Evolutionary conservation across 2,888 invertebrate genomes (phyloP).

Genomic region (Mesoligia furuncula): DNA sequence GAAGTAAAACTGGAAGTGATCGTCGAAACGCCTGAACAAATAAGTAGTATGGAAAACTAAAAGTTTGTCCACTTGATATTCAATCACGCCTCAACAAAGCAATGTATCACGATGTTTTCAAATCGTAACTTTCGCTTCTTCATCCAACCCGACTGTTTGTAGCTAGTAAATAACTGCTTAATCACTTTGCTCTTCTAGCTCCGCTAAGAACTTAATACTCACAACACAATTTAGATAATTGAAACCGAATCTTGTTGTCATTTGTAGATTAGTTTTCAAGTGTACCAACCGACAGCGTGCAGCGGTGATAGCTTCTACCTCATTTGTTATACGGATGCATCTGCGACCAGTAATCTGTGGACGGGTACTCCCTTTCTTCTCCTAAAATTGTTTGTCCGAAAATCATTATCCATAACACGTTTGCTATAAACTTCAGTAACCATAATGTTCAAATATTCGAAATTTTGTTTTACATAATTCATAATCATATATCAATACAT

Average conservation of each 20-base stretch:
- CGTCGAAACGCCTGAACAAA: constrained; percentile 11
- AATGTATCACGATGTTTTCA: constrained; percentile 49
- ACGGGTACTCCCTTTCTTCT: no score
- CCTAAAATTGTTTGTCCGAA: no score
- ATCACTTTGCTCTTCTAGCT: constrained; percentile 26
- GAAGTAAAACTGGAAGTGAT: constrained; percentile 18
- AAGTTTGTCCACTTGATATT: constrained; percentile 7
- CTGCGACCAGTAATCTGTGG: no score
- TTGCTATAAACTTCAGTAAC: no score
- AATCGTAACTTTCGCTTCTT: constrained; percentile 42
- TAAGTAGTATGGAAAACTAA: constrained; percentile 14
- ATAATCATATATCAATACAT: no score
- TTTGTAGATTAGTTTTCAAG: constrained; percentile 49
- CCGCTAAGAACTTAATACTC: constrained; percentile 21
- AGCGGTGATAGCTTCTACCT: constrained; percentile 7
- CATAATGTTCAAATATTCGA: no score
- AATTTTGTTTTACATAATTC: no score
- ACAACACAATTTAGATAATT: constrained; percentile 54
- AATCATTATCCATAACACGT: no score
- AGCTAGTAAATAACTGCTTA: constrained; percentile 35
- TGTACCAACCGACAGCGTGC: constrained; percentile 9
- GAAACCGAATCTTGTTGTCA: constrained; percentile 52
- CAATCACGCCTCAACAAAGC: constrained; percentile 17
- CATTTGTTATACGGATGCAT: constrained; percentile 25
- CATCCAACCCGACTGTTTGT: constrained; percentile 5